A percentile compares a stretch with the other conserved stretches of the same genome.
Evolutionary conservation across 2,888 invertebrate species (phyloP).

Genomic region (Leucophenga maculata): DNA sequence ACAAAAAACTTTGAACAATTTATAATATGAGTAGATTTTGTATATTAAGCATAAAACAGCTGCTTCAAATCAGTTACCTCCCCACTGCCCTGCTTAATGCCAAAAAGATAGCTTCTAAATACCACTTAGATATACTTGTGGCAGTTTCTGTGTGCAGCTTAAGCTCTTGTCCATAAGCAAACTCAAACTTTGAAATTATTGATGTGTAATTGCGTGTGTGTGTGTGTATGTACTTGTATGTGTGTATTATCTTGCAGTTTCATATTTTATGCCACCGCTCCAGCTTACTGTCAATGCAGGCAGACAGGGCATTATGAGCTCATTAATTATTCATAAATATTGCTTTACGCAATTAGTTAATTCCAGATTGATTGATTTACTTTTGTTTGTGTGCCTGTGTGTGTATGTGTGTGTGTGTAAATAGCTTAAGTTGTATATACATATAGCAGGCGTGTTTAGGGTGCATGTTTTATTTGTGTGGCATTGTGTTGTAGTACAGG

Average conservation of each 20-base stretch:
- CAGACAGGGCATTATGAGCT: conserved; percentile 52
- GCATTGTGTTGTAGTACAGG: too few relatives aligned
- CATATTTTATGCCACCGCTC: conserved; percentile 4
- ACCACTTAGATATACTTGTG: conserved; percentile 21
- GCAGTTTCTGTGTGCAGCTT: neutral
- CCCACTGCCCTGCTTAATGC: conserved; percentile 38
- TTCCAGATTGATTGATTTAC: conserved; percentile 64
- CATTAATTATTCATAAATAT: conserved; percentile 69
- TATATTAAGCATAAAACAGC: conserved; percentile 3
- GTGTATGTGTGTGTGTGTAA: neutral
- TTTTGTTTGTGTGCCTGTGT: conserved; percentile 40
- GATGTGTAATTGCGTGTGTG: neutral
- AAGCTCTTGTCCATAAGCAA: neutral
- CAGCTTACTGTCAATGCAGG: neutral
- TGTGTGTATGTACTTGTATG: neutral
- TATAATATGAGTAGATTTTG: neutral
- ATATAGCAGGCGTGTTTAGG: conserved; percentile 35
- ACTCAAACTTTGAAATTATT: neutral
- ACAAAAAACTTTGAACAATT: neutral
- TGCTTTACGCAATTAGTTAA: conserved; percentile 66
- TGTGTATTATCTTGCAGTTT: conserved; percentile 34
- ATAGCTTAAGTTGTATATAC: conserved; percentile 16
- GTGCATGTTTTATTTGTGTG: conserved; percentile 44
- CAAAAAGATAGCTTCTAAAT: conserved; percentile 47
- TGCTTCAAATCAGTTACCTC: conserved; percentile 26